Conservation (phyloP, 2,113 vertebrate genomes). For the Nannobrachium achirus region DNA sequence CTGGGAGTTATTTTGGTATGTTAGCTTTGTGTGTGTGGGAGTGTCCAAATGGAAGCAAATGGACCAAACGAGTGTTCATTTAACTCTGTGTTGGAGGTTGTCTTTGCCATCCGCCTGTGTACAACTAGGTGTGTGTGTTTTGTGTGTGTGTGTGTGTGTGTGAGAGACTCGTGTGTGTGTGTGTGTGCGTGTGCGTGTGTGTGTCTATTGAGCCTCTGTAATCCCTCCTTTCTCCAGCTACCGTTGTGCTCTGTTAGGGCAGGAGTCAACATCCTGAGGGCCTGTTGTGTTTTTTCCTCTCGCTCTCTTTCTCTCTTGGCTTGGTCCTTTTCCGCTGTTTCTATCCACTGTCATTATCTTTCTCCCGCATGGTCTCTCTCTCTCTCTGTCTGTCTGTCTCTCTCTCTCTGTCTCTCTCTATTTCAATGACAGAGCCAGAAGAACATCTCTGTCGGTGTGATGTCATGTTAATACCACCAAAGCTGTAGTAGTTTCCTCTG, state of each 20-base stretch:
- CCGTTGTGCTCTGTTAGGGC: constrained; percentile 38
- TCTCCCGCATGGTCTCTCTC: neutral
- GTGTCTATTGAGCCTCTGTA: constrained; percentile 36
- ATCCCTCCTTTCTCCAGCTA: constrained; percentile 53
- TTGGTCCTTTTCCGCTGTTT: no score
- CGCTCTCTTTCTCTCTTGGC: neutral
- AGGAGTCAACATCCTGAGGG: constrained; percentile 43
- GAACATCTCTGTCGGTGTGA: neutral
- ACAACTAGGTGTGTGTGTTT: neutral
- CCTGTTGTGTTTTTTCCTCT: neutral
- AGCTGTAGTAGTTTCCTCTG: neutral
- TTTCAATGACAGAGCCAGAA: constrained; percentile 20
- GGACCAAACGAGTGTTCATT: no score
- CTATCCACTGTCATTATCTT: no score
- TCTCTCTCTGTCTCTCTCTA: neutral
- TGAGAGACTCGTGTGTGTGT: neutral
- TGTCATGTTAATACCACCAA: constrained; percentile 5
- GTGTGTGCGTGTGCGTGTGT: neutral
- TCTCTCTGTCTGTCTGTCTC: neutral
- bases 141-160: neutral
- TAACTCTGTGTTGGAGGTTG: no score
- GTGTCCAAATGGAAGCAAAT: no score
- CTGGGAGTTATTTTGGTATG: no score
- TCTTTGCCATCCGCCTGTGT: no score
- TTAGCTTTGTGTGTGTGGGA: no score